A percentile compares a stretch with the other conserved stretches of the same genome.
Evolutionary conservation across 2,888 invertebrate genomes (phyloP).

Genomic region (Deilephila elpenor): DNA sequence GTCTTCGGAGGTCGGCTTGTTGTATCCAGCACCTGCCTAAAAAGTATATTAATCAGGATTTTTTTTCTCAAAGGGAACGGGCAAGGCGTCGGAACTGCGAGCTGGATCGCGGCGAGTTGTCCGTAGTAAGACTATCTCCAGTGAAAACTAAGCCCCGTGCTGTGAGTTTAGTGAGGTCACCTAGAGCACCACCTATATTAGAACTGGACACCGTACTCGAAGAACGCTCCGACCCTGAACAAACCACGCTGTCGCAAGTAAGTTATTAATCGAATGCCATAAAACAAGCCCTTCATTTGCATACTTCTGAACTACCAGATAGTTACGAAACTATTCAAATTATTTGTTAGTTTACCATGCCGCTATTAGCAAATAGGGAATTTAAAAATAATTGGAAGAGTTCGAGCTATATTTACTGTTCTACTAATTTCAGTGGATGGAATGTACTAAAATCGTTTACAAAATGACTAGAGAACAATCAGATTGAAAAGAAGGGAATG

Average conservation of each 20-base stretch:
- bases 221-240: conserved; percentile 92
- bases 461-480: too few species aligned
- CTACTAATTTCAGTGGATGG: too few species aligned
- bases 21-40: not conserved
- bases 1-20: too few species aligned
- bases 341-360: not conserved
- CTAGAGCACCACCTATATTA: conserved; percentile 89
- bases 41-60: not conserved
- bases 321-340: not conserved
- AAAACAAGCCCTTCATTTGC: not conserved
- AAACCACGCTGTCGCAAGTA: conserved; percentile 84
- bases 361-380: not conserved
- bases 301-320: not conserved
- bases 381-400: too few species aligned
- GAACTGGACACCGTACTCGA: conserved; percentile 94
- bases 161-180: conserved; percentile 83
- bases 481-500: too few species aligned
- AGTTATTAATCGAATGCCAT: conserved; percentile 7
- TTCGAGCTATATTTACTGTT: too few species aligned
- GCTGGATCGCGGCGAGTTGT: conserved; percentile 92
- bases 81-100: conserved; percentile 92
- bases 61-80: conserved; percentile 85
- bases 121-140: conserved; percentile 88
- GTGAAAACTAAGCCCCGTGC: conserved; percentile 66
- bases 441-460: too few species aligned